A percentile compares a stretch with the other conserved stretches of the same genome.
These are phyloP conservation scores for Trisateles emortualis DNA, from an alignment of 2,888 invertebrate genomes.

Conservation along the genomic window DNA sequence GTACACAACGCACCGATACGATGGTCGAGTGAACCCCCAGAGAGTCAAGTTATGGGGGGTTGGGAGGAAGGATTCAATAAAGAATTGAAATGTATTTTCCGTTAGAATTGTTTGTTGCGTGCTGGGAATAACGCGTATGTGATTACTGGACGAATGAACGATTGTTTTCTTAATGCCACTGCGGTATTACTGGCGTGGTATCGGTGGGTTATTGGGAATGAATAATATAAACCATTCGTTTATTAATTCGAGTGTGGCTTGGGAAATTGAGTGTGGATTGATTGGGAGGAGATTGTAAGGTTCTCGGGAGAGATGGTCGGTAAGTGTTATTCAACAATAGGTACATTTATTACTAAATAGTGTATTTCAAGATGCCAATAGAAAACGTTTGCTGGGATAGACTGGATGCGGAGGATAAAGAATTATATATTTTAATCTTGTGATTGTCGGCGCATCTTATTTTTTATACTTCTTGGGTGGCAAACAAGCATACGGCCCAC, in stretches of 20 bases:
- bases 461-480: too few relatives aligned
- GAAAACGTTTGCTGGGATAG: too few relatives aligned
- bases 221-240: constrained; percentile 42
- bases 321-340: not conserved
- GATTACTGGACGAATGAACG: constrained; percentile 59
- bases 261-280: constrained; percentile 12
- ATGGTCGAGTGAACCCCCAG: constrained; percentile 50
- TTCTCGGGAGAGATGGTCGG: constrained; percentile 19
- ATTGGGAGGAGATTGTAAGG: constrained; percentile 4
- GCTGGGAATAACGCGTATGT: constrained; percentile 60
- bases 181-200: constrained; percentile 31
- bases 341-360: not conserved
- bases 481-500: too few relatives aligned
- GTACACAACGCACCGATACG: constrained; percentile 27
- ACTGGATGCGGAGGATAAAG: too few relatives aligned
- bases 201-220: constrained; percentile 30
- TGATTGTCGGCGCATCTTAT: too few relatives aligned
- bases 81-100: constrained; percentile 75
- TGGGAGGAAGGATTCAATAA: constrained; percentile 65
- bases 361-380: not conserved
- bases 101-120: constrained; percentile 65
- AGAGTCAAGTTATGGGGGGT: constrained; percentile 59
- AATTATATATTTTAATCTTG: too few relatives aligned
- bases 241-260: constrained; percentile 40
- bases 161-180: constrained; percentile 50